Evolutionary conservation across 2,888 invertebrate genomes (phyloP).

Genomic region (Drosophila multiciliata): DNA sequence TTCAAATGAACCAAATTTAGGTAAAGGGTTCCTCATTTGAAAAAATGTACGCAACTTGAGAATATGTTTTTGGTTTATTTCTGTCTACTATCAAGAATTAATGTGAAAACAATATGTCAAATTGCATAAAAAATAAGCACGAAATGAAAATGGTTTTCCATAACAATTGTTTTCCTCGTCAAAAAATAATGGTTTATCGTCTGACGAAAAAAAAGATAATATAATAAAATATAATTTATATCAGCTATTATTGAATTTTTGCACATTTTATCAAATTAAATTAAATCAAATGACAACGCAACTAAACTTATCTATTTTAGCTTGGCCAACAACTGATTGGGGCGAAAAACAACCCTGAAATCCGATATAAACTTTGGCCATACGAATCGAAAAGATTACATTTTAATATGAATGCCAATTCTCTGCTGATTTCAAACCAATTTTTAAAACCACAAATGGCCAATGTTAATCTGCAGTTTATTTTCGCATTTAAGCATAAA

Average conservation of each 20-base stretch:
- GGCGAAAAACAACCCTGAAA: background rate
- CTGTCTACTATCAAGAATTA: background rate
- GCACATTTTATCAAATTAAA: too few relatives aligned
- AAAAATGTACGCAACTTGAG: background rate
- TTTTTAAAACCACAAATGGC: background rate
- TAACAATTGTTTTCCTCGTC: background rate
- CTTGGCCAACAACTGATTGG: background rate
- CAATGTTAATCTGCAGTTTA: background rate
- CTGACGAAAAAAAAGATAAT: background rate
- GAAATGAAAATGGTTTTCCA: conserved; percentile 2
- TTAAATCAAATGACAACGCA: background rate
- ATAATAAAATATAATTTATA: background rate
- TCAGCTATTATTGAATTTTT: too few relatives aligned
- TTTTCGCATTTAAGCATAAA: background rate
- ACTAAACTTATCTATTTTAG: background rate
- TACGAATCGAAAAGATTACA: background rate
- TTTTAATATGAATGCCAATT: background rate
- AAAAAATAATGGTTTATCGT: background rate
- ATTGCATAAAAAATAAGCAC: background rate
- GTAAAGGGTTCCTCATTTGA: too few relatives aligned
- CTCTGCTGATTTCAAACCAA: background rate
- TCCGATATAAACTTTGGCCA: background rate
- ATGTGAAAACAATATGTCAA: background rate
- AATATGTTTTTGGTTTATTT: background rate
- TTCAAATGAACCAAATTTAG: background rate